These are phyloP conservation scores for Patella pellucida DNA, from an alignment of 2,888 invertebrate species.

Conservation along the genomic window DNA sequence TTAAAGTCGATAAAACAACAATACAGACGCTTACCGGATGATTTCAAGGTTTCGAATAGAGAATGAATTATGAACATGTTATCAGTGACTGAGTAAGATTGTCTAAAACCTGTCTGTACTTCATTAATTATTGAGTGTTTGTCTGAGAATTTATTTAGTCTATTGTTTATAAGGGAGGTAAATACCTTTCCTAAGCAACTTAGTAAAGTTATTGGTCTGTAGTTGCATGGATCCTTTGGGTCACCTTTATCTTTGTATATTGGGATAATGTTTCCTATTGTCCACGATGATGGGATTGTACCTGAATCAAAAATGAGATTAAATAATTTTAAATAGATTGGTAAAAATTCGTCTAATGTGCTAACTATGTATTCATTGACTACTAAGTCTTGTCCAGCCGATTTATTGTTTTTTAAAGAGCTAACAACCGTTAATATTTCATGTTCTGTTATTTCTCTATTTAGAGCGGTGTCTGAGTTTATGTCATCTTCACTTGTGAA, in stretches of 20 bases:
- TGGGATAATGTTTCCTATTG: background rate
- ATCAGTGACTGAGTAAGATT: background rate
- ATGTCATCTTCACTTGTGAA: no score
- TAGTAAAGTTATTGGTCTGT: background rate
- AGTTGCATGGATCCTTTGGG: background rate
- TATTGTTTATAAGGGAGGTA: background rate
- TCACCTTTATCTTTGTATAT: background rate
- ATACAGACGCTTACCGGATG: background rate
- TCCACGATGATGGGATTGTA: background rate
- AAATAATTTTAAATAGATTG: constrained; percentile 2
- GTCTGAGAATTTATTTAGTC: background rate
- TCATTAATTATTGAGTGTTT: background rate
- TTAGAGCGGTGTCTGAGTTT: no score
- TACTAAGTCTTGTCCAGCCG: no score
- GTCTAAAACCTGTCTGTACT: background rate
- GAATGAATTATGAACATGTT: background rate
- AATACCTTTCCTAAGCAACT: background rate
- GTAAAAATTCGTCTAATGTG: background rate
- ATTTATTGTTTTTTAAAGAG: no score
- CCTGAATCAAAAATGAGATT: background rate
- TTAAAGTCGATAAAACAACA: background rate
- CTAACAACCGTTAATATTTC: no score
- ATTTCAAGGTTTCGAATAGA: background rate
- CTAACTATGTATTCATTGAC: no score
- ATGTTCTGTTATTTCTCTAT: no score